Conservation (phyloP, 1,140 invertebrate genomes). For the Drosophila nikananu region DNA sequence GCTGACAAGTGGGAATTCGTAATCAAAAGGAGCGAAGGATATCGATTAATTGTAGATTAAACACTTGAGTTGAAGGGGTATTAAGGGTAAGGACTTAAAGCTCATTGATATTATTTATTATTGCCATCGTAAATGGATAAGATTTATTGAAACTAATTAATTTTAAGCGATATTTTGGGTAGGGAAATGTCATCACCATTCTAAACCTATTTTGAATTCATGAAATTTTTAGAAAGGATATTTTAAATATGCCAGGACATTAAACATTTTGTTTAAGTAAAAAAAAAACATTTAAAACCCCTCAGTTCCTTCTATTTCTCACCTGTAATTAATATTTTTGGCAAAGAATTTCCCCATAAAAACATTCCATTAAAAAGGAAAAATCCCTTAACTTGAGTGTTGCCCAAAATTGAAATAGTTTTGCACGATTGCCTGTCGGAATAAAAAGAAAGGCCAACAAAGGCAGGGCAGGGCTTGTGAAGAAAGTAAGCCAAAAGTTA, state of each 20-base stretch:
- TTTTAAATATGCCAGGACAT: no score
- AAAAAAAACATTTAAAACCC: background rate
- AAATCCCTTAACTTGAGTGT: conserved; percentile 24
- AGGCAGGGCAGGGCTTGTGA: background rate
- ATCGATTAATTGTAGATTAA: conserved; percentile 40
- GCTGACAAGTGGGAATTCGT: conserved; percentile 41
- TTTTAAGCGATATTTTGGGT: background rate
- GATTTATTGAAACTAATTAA: background rate
- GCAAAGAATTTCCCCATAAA: conserved; percentile 1
- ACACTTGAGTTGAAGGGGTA: conserved; percentile 14
- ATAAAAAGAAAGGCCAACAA: conserved; percentile 17
- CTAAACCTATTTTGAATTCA: no score
- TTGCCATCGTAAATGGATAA: background rate
- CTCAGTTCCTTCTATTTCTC: background rate
- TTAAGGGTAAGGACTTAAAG: background rate
- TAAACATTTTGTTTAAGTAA: no score
- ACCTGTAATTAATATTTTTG: background rate
- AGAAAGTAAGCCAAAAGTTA: conserved; percentile 30
- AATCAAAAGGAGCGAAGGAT: conserved; percentile 30
- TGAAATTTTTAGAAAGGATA: no score
- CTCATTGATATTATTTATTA: conserved; percentile 1
- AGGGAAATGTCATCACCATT: background rate
- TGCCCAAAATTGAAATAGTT: conserved; percentile 73
- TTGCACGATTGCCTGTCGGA: conserved; percentile 48
- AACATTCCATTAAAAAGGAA: conserved; percentile 29